Percentiles rank a stretch among this genome's conserved stretches.
These are phyloP conservation scores for Alces alces DNA, from an alignment of 2,113 vertebrate species.

Conservation along the genomic window DNA sequence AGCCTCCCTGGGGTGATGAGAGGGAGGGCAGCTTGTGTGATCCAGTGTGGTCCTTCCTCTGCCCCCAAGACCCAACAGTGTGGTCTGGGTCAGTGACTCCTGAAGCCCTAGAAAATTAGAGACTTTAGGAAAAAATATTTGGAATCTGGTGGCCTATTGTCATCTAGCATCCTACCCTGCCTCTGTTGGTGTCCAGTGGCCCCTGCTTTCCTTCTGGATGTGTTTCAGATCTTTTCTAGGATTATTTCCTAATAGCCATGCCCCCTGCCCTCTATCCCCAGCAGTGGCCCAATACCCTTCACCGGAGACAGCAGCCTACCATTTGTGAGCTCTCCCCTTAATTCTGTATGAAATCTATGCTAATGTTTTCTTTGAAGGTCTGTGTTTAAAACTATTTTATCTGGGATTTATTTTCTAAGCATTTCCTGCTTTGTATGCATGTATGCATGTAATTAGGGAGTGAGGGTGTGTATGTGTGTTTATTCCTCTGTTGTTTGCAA, in stretches of 20 bases:
- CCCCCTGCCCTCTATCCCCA: not conserved
- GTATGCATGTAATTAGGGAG: constrained; percentile 20
- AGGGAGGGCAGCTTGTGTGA: not conserved
- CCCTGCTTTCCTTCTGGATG: not conserved
- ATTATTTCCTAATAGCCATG: not conserved
- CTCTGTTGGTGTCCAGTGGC: not conserved
- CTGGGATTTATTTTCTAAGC: not conserved
- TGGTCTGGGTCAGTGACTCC: not conserved
- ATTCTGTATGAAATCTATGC: not conserved
- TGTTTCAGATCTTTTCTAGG: not conserved
- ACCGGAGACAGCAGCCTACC: not conserved
- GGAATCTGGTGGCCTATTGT: not conserved
- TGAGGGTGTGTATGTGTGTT: not conserved
- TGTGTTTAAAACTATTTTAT: constrained; percentile 2
- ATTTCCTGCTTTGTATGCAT: constrained; percentile 19
- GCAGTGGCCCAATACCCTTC: not conserved
- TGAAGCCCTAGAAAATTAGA: not conserved
- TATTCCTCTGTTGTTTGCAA: constrained; percentile 50
- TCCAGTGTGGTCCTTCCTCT: not conserved
- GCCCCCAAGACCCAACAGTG: not conserved
- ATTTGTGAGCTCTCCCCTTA: not conserved
- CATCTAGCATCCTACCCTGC: not conserved
- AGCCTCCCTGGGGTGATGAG: not conserved
- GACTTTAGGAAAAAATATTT: not conserved
- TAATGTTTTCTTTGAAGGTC: not conserved